Base-by-base conservation (phyloP, 2,113 vertebrate genomes). In the Jacana jacana region DNA sequence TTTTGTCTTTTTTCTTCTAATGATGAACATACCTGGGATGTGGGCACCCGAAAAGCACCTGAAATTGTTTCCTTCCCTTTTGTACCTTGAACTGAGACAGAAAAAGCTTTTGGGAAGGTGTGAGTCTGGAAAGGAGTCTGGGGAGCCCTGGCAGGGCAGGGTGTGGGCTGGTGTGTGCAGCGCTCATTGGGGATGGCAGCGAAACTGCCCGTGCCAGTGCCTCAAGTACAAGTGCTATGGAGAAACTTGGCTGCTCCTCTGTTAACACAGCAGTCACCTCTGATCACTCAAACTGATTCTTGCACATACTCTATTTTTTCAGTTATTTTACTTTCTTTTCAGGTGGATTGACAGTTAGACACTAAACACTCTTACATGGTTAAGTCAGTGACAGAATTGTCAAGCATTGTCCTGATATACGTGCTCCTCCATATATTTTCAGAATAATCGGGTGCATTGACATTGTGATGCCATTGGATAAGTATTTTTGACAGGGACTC, bases 401-500 rank as follows among this genome's bases (percentile, higher is more conserved):
- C 49, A 72, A 73, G 63, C 10, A 8, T 10, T 71, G 58, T 16
- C 33, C 61, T 57, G 24, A 35, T 57, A 48, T 7, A n/a, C 9
- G 8, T 25, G 61, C 17, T 95, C 23, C 55, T 16, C n/a, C 33
- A 16, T 8, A 5, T 39, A 77, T 70, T 80, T 77, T 83, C 76
- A 83, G 66, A 81, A 86, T 77, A 95, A 77, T 35, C 54, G 22
- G 64, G 25, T 55, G 35, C 30, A 27, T 71, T 85, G 51, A 42
- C n/a, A 35, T 35, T 42, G 30, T 0, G 0, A 46, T 73, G 55
- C 14, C 76, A 37, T 63, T 17, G 63, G 46, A 87, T 73, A 85
- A 70, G 42, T 49, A 65, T 28, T 86, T 88, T 58, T 95, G 75
- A 88, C 78, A 83, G 51, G 33, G 39, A 84, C 15, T 77, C 31